A percentile compares a stretch with the other conserved stretches of the same genome.
Conservation (phyloP, 1,140 invertebrate genomes). For the Eupristina koningsbergeri region DNA sequence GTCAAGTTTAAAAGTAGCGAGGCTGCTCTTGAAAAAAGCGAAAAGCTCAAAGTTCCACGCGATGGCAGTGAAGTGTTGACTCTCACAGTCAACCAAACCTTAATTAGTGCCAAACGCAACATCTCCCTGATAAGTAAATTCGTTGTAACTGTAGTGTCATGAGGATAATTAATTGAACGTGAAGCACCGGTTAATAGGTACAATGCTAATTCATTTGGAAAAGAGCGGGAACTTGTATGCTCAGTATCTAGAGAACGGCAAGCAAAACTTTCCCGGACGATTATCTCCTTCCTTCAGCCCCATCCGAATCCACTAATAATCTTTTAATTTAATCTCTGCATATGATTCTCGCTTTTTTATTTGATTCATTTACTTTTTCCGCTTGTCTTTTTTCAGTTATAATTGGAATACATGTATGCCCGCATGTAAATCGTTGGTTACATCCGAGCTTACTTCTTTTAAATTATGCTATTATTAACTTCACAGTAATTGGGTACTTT, state of each 20-base stretch:
- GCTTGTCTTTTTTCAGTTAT: not conserved
- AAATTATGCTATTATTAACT: not conserved
- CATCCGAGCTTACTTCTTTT: too few species aligned
- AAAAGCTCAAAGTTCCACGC: not conserved
- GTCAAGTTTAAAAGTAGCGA: too few species aligned
- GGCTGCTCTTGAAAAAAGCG: too few species aligned
- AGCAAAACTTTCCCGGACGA: too few species aligned
- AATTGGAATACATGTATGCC: too few species aligned
- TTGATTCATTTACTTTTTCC: not conserved
- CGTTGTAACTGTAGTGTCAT: not conserved
- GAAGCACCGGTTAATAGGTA: conserved; percentile 23
- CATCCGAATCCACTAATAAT: not conserved
- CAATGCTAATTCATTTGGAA: conserved; percentile 17
- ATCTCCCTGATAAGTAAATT: not conserved
- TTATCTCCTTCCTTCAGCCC: too few species aligned
- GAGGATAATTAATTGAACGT: conserved; percentile 46
- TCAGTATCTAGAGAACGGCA: too few species aligned
- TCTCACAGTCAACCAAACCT: conserved; percentile 18
- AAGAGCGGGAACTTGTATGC: too few species aligned
- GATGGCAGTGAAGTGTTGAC: not conserved
- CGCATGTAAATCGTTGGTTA: too few species aligned
- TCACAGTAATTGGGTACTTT: not conserved
- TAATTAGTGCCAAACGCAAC: conserved; percentile 22
- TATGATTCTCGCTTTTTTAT: too few species aligned
- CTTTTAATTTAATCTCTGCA: too few species aligned